Conservation (phyloP, 2,797 vertebrate species). For the Poeciliopsis paucimaculata region DNA sequence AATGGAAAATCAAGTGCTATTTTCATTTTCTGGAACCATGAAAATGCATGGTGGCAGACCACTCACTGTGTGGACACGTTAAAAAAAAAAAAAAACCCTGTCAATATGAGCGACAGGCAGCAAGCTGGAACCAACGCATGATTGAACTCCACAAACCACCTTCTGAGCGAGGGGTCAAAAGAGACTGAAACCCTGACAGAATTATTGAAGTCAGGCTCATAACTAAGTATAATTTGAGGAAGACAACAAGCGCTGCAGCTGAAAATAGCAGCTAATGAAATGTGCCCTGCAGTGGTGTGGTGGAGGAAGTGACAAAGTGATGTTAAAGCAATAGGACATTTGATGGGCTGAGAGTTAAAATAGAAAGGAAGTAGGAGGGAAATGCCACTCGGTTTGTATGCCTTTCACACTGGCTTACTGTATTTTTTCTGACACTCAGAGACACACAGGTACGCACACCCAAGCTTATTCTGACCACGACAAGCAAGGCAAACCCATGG, state of each 20-base stretch:
- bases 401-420: conserved; percentile 16
- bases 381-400: conserved; percentile 35
- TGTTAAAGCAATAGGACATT: conserved; percentile 60
- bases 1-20: conserved; percentile 41
- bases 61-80: conserved; percentile 37
- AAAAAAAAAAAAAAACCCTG: conserved; percentile 38
- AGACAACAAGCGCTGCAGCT: conserved; percentile 53
- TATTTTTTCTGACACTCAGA: conserved; percentile 30
- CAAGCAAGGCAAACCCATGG: conserved; percentile 49
- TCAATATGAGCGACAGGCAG: conserved; percentile 68
- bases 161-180: conserved; percentile 66
- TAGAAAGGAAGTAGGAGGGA: conserved; percentile 47
- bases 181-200: conserved; percentile 63
- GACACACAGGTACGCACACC: conserved; percentile 10
- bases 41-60: conserved; percentile 51
- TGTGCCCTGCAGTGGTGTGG: conserved; percentile 53
- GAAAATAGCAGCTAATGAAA: conserved; percentile 73
- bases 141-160: conserved; percentile 62
- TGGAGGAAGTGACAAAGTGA: conserved; percentile 62
- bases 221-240: conserved; percentile 60
- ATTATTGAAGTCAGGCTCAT: conserved; percentile 50
- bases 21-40: conserved; percentile 55
- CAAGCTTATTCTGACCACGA: conserved; percentile 44
- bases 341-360: conserved; percentile 64
- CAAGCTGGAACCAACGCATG: conserved; percentile 47